Evolutionary conservation across 2,797 vertebrate species (phyloP), one percentile per base, ranked within the genome.

Genomic region (Octomys mimax): DNA sequence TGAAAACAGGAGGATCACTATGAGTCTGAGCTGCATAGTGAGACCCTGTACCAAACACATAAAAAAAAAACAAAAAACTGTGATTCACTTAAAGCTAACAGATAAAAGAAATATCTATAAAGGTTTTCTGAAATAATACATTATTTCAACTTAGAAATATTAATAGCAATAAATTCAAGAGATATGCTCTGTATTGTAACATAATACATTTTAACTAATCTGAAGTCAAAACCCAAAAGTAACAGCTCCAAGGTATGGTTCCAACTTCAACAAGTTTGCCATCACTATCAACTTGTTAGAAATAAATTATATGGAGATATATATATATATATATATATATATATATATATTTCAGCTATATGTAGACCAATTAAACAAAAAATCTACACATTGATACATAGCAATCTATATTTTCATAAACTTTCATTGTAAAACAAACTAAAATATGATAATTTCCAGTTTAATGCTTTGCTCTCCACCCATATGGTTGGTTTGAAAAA

Each of bases 51-150:
- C 52, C 52, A 54, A 54, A 54, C 12, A 54, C 52, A 54, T 54
- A 54, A 54, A 54, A 54, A 54, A 54, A 54, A 11, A 54, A 54
- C 79, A 54, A 54, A 54, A 11, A 54, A 54, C 79, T 39, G 21
- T 66, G 9, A 2, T 89, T 95, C n/a, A 36, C 86, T 97, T 96
- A 66, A 77, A 94, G 71, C 7, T 62, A 14, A 36, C 6, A 96
- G 88, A 96, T 57, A 33, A 71, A 96, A 86, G 5, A 13, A 57
- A 6, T 39, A 14, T 75, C 88, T 82, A 66, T 70, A 90, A 49
- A 68, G 24, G 62, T 78, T 18, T 96, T n/a, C 28, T 89, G 77
- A 31, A 92, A 79, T 87, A 94, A 82, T 9, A 95, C 70, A 52
- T 2, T 95, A 6, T 42, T 3, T 87, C 92, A 90, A 59, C 46